Conservation (phyloP, 2,113 vertebrate species). For the Pelecanus crispus region DNA sequence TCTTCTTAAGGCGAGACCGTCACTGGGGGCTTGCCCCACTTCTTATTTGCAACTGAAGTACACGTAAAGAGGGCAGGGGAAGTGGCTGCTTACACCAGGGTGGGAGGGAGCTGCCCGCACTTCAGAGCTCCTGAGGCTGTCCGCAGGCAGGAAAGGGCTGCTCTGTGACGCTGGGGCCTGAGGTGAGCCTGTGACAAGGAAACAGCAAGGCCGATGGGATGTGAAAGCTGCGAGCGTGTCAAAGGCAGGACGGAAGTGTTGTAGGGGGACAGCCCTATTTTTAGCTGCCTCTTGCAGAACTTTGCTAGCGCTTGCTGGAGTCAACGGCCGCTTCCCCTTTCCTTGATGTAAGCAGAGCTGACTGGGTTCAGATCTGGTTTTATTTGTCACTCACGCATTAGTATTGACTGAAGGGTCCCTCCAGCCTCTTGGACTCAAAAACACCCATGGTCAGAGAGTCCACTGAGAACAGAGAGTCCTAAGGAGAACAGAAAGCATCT, state of each 20-base stretch:
- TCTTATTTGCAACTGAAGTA: not conserved
- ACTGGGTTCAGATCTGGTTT: not conserved
- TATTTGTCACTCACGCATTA: not conserved
- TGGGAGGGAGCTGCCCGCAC: not conserved
- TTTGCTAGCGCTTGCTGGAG: not conserved
- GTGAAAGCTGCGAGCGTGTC: constrained; percentile 9
- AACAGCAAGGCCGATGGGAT: not conserved
- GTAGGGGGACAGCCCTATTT: constrained; percentile 39
- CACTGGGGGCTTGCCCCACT: not conserved
- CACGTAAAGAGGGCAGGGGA: not conserved
- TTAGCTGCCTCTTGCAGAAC: constrained; percentile 49
- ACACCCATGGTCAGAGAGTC: not conserved
- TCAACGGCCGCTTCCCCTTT: constrained; percentile 26
- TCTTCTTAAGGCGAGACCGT: fast-evolving
- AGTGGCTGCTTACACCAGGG: not conserved
- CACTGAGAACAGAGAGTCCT: not conserved
- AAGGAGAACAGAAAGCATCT: constrained; percentile 39
- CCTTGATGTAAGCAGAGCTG: constrained; percentile 27
- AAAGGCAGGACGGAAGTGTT: constrained; percentile 40
- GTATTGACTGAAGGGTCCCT: not conserved
- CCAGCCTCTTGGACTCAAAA: not conserved
- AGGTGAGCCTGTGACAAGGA: not conserved
- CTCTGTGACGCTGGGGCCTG: not conserved
- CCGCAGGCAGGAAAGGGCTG: not conserved
- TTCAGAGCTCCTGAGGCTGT: not conserved